phyloP scores from a whole-genome alignment of 2,888 invertebrate genomes.

The Stegophylla sp. region DNA sequence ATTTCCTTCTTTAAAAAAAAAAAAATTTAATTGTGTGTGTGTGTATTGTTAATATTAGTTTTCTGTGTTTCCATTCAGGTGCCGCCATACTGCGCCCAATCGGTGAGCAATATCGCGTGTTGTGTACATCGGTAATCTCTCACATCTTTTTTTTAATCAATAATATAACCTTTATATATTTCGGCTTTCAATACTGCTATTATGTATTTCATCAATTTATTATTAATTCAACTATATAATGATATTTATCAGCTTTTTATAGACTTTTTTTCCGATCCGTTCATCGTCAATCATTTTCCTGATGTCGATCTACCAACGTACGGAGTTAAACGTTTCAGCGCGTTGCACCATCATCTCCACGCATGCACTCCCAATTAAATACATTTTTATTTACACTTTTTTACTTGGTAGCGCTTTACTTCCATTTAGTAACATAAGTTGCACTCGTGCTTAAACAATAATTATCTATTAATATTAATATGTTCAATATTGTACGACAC shows the following conservation, averaged over 20 bases:
- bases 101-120: constrained; percentile 94
- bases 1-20: neutral
- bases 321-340: constrained; percentile 7
- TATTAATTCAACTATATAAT: neutral
- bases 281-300: constrained; percentile 14
- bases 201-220: neutral
- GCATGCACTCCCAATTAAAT: constrained; percentile 18
- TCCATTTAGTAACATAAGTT: neutral
- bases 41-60: constrained; percentile 44
- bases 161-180: constrained; percentile 47
- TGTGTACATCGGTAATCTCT: constrained; percentile 86
- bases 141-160: constrained; percentile 48
- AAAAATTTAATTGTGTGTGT: constrained; percentile 33
- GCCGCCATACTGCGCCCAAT: constrained; percentile 92
- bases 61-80: constrained; percentile 67
- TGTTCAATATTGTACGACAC: neutral
- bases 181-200: constrained; percentile 38
- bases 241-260: constrained; percentile 35
- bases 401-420: constrained; percentile 15
- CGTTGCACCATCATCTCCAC: constrained; percentile 27
- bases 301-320: constrained; percentile 6
- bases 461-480: neutral
- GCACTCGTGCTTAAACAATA: neutral
- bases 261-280: constrained; percentile 4
- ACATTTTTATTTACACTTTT: constrained; percentile 19